phyloP scores from a whole-genome alignment of 2,888 invertebrate species.

The Sussaba pulchella region DNA sequence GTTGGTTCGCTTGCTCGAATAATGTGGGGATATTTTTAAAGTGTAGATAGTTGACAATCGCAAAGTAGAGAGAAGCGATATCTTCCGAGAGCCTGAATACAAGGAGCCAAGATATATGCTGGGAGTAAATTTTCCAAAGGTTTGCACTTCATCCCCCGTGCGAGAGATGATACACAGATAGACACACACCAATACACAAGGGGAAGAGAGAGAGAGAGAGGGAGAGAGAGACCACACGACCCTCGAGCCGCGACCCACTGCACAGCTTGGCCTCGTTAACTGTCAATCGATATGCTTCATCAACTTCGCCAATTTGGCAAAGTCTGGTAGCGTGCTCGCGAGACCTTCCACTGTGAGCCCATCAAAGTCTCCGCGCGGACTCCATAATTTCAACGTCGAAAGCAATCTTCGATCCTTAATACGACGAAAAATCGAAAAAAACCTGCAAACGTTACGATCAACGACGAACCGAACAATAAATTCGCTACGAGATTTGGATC shows the following conservation, averaged over 20 bases:
- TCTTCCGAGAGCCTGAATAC: neutral
- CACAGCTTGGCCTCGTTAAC: conserved; percentile 67
- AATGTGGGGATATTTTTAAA: no score
- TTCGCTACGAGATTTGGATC: conserved; percentile 25
- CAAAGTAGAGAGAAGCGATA: neutral
- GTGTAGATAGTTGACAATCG: neutral
- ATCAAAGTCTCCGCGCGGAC: conserved; percentile 25
- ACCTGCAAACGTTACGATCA: neutral
- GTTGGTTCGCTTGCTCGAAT: no score
- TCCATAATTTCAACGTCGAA: conserved; percentile 60
- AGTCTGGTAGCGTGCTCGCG: conserved; percentile 46
- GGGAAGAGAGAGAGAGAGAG: neutral
- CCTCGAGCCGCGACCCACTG: conserved; percentile 43
- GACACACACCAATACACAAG: conserved; percentile 5
- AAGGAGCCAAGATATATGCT: no score
- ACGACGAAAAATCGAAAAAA: conserved; percentile 21
- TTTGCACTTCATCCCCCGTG: neutral
- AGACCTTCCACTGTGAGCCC: conserved; percentile 17
- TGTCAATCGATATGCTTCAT: conserved; percentile 69
- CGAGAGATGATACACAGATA: conserved; percentile 35
- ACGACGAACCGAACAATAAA: conserved; percentile 9
- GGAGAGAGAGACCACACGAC: conserved; percentile 34
- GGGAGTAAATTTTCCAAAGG: conserved; percentile 37
- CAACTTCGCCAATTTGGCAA: conserved; percentile 64
- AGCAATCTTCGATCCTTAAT: conserved; percentile 65